phyloP scores from a whole-genome alignment of 2,113 vertebrate genomes.

The Zeus faber region DNA sequence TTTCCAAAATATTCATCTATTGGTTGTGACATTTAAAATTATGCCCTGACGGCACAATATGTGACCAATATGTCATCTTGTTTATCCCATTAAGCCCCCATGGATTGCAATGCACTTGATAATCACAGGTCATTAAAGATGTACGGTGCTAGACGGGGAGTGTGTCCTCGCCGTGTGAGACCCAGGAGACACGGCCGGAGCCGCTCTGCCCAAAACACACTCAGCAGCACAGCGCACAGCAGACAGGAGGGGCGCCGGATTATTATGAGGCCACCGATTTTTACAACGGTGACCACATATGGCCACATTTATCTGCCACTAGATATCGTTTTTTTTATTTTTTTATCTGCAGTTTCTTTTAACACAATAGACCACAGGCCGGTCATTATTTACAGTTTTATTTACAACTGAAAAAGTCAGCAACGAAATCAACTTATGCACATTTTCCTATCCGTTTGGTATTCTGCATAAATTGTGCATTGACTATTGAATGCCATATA shows the following conservation, averaged over 20 bases:
- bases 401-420: slow-evolving; percentile 92
- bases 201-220: slow-evolving; percentile 18
- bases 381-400: slow-evolving; percentile 83
- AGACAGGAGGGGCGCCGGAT: slow-evolving; percentile 23
- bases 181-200: too few species aligned
- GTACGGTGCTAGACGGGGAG: slow-evolving; percentile 50
- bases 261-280: too few species aligned
- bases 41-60: too few species aligned
- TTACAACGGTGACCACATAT: neutral
- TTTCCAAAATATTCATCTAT: too few species aligned
- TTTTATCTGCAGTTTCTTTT: slow-evolving; percentile 41
- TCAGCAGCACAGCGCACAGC: slow-evolving; percentile 14
- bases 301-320: slow-evolving; percentile 11
- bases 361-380: slow-evolving; percentile 44
- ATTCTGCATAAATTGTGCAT: slow-evolving; percentile 78
- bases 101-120: slow-evolving; percentile 38
- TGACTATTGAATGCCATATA: slow-evolving; percentile 79
- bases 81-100: slow-evolving; percentile 43
- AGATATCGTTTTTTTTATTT: neutral
- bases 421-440: slow-evolving; percentile 77
- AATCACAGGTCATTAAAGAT: slow-evolving; percentile 62
- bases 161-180: too few species aligned
- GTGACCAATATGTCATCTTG: too few species aligned
- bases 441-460: slow-evolving; percentile 77
- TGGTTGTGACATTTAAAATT: too few species aligned